phyloP scores from a whole-genome alignment of 2,797 vertebrate species.

The Adelosebastes latens region DNA sequence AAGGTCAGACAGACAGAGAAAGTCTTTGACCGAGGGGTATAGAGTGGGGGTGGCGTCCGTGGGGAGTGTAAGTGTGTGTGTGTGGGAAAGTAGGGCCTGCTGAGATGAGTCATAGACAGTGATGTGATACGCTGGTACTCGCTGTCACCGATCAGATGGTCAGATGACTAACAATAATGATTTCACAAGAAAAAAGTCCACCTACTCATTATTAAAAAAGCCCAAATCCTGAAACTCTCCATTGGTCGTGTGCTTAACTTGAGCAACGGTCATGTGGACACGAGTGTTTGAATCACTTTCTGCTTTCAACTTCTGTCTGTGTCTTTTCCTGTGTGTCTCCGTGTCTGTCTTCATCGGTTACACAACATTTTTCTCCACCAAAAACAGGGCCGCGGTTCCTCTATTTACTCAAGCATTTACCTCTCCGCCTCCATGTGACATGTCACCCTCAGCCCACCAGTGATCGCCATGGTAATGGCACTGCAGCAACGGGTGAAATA shows the following conservation, averaged over 20 bases:
- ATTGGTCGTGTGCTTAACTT: not conserved
- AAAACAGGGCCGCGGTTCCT: conserved; percentile 45
- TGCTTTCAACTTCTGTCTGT: conserved; percentile 20
- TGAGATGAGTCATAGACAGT: conserved; percentile 57
- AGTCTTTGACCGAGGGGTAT: conserved; percentile 61
- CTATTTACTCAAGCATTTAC: conserved; percentile 24
- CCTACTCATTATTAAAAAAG: not conserved
- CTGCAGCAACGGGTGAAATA: conserved; percentile 15
- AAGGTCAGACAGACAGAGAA: conserved; percentile 63
- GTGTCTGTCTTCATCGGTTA: conserved; percentile 34
- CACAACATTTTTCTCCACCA: conserved; percentile 35
- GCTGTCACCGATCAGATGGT: conserved; percentile 46
- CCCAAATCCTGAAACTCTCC: not conserved
- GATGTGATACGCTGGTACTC: conserved; percentile 63
- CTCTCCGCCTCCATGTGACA: conserved; percentile 27
- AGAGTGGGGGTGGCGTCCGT: conserved; percentile 18
- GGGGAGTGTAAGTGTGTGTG: conserved; percentile 17
- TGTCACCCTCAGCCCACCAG: conserved; percentile 15
- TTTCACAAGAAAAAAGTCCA: not conserved
- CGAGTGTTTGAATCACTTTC: not conserved
- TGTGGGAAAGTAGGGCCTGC: conserved; percentile 13
- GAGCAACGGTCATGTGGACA: conserved; percentile 5
- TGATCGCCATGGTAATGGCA: conserved; percentile 34
- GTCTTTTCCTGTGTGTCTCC: conserved; percentile 4
- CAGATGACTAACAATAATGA: conserved; percentile 43